phyloP scores from a whole-genome alignment of 2,888 invertebrate species.

The Junonia oenone region DNA sequence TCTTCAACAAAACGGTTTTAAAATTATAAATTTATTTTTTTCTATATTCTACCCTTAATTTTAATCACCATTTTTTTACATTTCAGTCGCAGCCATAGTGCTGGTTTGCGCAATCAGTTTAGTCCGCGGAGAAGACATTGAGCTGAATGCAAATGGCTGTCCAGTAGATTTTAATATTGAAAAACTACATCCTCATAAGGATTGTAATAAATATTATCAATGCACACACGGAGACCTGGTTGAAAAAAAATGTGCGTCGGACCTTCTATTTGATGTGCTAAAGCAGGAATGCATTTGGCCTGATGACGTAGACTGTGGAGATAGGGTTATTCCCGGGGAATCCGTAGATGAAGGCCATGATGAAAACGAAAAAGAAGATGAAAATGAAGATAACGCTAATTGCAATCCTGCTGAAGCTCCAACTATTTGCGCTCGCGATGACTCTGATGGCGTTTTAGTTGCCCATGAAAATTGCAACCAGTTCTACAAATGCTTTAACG shows the following conservation, averaged over 20 bases:
- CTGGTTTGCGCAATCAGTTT: constrained; percentile 50
- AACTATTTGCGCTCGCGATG: constrained; percentile 35
- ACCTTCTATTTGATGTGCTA: constrained; percentile 31
- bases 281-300: constrained; percentile 36
- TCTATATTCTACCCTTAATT: too few species aligned
- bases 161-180: constrained; percentile 33
- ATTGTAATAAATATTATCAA: constrained; percentile 41
- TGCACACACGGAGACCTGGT: constrained; percentile 39
- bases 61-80: neutral
- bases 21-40: too few species aligned
- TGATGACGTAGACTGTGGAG: constrained; percentile 33
- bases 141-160: constrained; percentile 34
- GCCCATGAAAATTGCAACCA: constrained; percentile 39
- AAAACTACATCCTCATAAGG: constrained; percentile 37
- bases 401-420: constrained; percentile 36
- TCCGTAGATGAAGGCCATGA: neutral
- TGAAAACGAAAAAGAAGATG: neutral
- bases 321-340: neutral
- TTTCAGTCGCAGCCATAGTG: constrained; percentile 48
- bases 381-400: constrained; percentile 24
- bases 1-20: too few species aligned
- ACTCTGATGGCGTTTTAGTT: constrained; percentile 30
- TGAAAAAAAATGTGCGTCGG: constrained; percentile 31
- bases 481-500: constrained; percentile 41
- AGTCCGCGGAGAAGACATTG: constrained; percentile 36